Evolutionary conservation across 2,888 invertebrate genomes (phyloP).

Genomic region (Drosophila hawaiiensis): DNA sequence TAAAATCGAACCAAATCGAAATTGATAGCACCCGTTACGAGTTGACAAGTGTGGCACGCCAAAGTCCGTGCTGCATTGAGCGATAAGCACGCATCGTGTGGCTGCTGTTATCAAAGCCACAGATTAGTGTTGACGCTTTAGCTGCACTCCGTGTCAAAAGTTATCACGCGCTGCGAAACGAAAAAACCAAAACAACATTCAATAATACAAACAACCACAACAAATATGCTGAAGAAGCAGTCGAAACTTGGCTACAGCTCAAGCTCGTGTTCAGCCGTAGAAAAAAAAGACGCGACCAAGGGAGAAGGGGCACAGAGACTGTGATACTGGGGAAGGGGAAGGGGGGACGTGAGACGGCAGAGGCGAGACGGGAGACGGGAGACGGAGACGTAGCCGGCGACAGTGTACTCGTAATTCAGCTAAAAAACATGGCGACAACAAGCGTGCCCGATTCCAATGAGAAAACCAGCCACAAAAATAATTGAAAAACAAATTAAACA

Average conservation of each 20-base stretch:
- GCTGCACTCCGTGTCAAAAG: constrained; percentile 61
- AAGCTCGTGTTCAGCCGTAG: constrained; percentile 40
- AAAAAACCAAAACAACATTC: constrained; percentile 37
- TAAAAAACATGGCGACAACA: constrained; percentile 79
- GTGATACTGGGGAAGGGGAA: background rate
- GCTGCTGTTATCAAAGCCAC: constrained; percentile 49
- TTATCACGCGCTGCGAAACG: constrained; percentile 48
- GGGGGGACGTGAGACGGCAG: background rate
- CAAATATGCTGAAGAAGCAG: constrained; percentile 38
- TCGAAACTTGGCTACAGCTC: constrained; percentile 28
- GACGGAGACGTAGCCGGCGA: constrained; percentile 16
- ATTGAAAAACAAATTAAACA: constrained; percentile 80
- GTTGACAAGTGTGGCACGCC: constrained; percentile 11
- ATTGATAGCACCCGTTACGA: background rate
- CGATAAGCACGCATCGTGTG: constrained; percentile 51
- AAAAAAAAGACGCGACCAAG: background rate
- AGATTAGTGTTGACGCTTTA: constrained; percentile 17
- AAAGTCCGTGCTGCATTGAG: constrained; percentile 54
- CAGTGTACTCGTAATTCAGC: constrained; percentile 51
- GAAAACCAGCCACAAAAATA: constrained; percentile 72
- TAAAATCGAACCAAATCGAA: constrained; percentile 14
- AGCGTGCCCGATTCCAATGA: constrained; percentile 74
- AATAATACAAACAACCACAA: constrained; percentile 10
- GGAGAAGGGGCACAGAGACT: background rate
- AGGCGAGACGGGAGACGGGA: background rate